Evolutionary conservation across 2,888 invertebrate genomes (phyloP), one percentile per base, ranked within the genome.

Genomic region (Drosophila prostipennis): DNA sequence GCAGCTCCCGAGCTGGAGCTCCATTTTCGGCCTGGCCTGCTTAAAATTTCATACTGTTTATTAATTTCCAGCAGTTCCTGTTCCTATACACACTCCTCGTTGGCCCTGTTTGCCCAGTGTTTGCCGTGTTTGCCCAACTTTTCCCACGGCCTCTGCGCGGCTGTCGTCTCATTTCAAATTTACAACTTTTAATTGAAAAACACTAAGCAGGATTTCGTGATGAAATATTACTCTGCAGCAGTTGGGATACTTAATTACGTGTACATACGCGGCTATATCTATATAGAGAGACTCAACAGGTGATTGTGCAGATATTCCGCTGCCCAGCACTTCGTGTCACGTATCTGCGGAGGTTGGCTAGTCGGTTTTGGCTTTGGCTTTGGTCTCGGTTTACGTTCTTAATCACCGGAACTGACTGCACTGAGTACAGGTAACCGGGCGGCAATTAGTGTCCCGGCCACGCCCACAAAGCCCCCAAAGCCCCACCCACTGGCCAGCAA

Each of bases 111-210:
- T 23, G 23, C 26, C 26, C n/a, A n/a, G n/a, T n/a, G 19, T 19
- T 1, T 19, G 19, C 19, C 19, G 29, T 29, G 29, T 29, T 69
- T 74, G 61, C 16, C 40, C 56, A 67, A 69, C 59, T 48, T 67
- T 61, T 52, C 37, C 45, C 36, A 51, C n/a, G 23, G 51, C 43
- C 29, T 23, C 42, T 55, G 26, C 29, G 52, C 51, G 52, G 32
- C 42, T 76, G 72, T 75, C 63, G 57, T 57, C 70, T 65, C 75
- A 82, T 83, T 80, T 76, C 26, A 83, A 86, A 83, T 83, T 86
- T 80, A 75, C 72, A 84, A 87, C 77, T 84, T 84, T 87, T 87
- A 82, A 87, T 82, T 82, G 85, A 74, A 65, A 54, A 69, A 64
- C 64, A 70, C 71, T 67, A 76, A 80, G 52, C 81, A 81, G 67